Base-by-base conservation (phyloP, 2,797 vertebrate species). In the Chiloscyllium punctatum region DNA sequence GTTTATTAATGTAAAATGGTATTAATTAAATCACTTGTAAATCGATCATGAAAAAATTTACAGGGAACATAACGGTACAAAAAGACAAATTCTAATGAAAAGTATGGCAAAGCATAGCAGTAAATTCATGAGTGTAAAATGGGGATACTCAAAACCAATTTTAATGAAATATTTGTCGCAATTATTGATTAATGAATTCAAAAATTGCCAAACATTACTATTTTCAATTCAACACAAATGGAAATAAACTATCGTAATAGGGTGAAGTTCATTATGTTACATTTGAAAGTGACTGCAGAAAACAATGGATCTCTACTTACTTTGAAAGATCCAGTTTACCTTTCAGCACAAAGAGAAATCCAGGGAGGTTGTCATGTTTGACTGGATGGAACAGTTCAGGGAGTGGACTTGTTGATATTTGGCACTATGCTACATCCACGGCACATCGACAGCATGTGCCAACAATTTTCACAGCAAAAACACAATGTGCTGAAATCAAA, bases 11-110 rank as follows among this genome's bases (percentile, higher is more conserved):
- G 72, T 30, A 69, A 84, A 94, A 72, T 53, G 68, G 72, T 71
- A 95, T 95, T 77, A 72, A 86, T 30, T n/a, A 87, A 94, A 95
- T 86, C 16, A 94, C 94, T 94, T 66, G 95, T 91, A 87, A 95
- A 11, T 95, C 77, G 86, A 92, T n/a, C 68, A 25, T 94, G n/a
- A 42, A 68, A 62, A 92, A 95, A 79, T 94, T 72, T 53, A 96
- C 37, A 84, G 95, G 74, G 53, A 95, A 94, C 33, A 87, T 69
- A 72, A 77, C 37, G 72, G 4, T 74, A 30, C 71, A 72, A 72
- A 79, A 37, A 95, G 51, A 92, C 23, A 42, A 95, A 66, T 72
- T 33, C 7, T 69, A 30, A 87, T 87, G 37, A 51, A 51, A 23
- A 51, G 16, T 53, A 90, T n/a, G 27, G 90, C 62, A 53, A 62